These are phyloP conservation scores for Trisateles emortualis DNA, from an alignment of 2,888 invertebrate species.

Conservation along the genomic window DNA sequence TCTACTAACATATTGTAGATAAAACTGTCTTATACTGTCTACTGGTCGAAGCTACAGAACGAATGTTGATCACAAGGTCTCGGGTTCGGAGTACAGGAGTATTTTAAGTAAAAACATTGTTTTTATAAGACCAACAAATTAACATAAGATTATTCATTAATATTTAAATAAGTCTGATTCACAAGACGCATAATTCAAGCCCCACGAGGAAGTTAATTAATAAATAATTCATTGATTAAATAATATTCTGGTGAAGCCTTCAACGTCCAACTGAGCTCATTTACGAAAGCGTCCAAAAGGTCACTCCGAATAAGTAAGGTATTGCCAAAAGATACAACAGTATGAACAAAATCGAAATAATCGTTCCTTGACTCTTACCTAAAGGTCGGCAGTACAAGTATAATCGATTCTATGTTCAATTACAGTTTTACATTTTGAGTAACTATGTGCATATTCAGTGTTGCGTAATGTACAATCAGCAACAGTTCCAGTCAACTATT, in stretches of 20 bases:
- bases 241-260: slow-evolving; percentile 26
- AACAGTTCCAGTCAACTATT: no score
- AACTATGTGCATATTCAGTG: background rate
- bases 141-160: background rate
- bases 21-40: no score
- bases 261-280: slow-evolving; percentile 51
- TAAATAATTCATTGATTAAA: slow-evolving; percentile 19
- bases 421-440: slow-evolving; percentile 1
- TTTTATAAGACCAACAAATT: background rate
- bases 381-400: slow-evolving; percentile 55
- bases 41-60: no score
- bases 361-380: slow-evolving; percentile 53
- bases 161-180: slow-evolving; percentile 3
- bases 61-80: no score
- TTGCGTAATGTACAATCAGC: background rate
- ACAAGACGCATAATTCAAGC: slow-evolving; percentile 1
- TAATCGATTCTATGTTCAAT: slow-evolving; percentile 8
- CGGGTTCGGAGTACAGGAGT: no score
- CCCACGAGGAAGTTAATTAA: slow-evolving; percentile 27
- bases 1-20: no score
- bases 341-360: slow-evolving; percentile 39
- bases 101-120: background rate
- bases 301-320: slow-evolving; percentile 65
- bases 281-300: slow-evolving; percentile 66
- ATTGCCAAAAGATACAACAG: slow-evolving; percentile 62